These are phyloP conservation scores for Lycophotia porphyrea DNA, from an alignment of 2,888 invertebrate species.

Conservation along the genomic window DNA sequence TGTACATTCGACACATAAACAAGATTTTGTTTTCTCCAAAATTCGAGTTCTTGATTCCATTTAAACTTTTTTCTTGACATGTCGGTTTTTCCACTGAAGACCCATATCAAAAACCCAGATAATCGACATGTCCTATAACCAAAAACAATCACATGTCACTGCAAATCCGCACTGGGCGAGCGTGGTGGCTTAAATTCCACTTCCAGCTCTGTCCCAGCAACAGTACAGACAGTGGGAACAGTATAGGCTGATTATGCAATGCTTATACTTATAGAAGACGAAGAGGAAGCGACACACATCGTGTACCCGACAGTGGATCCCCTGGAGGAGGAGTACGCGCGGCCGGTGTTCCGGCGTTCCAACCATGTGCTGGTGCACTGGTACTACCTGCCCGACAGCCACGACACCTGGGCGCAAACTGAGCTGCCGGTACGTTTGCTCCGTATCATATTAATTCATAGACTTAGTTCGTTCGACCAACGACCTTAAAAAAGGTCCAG, in stretches of 20 bases:
- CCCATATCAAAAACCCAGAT: background rate
- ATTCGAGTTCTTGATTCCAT: background rate
- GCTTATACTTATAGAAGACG: conserved; percentile 90
- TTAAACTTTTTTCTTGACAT: background rate
- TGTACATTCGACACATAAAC: background rate
- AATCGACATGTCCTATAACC: background rate
- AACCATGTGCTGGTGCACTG: conserved; percentile 97
- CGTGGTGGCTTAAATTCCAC: background rate
- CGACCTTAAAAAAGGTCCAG: background rate
- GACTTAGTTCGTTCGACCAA: background rate
- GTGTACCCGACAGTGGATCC: conserved; percentile 96
- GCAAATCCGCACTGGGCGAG: background rate
- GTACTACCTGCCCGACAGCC: conserved; percentile 98
- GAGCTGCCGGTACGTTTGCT: conserved; percentile 82
- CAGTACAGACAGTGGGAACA: background rate
- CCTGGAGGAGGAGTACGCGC: conserved; percentile 96
- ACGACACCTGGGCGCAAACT: conserved; percentile 95
- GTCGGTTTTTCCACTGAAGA: background rate
- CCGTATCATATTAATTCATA: background rate
- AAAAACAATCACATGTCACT: background rate
- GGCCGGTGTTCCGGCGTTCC: conserved; percentile 96
- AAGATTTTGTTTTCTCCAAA: conserved; percentile 1
- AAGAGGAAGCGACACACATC: conserved; percentile 97
- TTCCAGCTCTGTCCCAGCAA: background rate
- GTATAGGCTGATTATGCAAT: background rate